Evolutionary conservation across 2,113 vertebrate species (phyloP).

Genomic region (Gasterosteus aculeatus): DNA sequence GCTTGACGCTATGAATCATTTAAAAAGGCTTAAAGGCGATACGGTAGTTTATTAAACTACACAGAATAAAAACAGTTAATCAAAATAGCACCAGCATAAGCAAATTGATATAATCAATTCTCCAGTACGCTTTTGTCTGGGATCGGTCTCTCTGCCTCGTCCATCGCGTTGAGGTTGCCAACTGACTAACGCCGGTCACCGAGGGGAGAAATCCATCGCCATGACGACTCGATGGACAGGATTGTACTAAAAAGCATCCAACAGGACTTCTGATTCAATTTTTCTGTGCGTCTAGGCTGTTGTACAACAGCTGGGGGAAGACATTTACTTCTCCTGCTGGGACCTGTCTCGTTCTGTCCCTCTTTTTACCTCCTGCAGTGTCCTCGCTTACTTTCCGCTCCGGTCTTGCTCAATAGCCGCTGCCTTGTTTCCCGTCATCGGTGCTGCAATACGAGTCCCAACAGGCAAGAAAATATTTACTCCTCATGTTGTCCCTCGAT

Average conservation of each 20-base stretch:
- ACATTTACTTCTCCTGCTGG: slow-evolving; percentile 44
- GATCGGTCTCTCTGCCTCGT: slow-evolving; percentile 8
- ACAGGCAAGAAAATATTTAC: slow-evolving; percentile 11
- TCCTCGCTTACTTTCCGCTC: neutral
- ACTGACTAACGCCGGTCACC: slow-evolving; percentile 31
- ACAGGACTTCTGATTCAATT: slow-evolving; percentile 34
- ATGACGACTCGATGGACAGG: slow-evolving; percentile 28
- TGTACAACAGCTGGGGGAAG: slow-evolving; percentile 34
- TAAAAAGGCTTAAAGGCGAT: neutral
- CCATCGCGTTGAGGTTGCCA: slow-evolving; percentile 39
- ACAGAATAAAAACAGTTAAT: neutral
- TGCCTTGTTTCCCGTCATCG: neutral
- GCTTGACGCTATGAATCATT: slow-evolving; percentile 1
- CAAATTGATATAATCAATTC: neutral
- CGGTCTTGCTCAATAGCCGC: neutral
- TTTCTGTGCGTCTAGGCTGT: slow-evolving; percentile 13
- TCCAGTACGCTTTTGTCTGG: neutral
- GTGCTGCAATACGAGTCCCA: slow-evolving; percentile 7
- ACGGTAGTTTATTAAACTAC: neutral
- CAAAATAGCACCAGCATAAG: neutral
- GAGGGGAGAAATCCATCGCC: slow-evolving; percentile 25
- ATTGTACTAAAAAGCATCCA: slow-evolving; percentile 38
- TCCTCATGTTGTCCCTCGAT: neutral
- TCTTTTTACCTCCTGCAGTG: slow-evolving; percentile 10
- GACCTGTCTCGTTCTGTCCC: slow-evolving; percentile 40